A percentile compares a stretch with the other conserved stretches of the same genome.
phyloP scores from a whole-genome alignment of 2,888 invertebrate species.

The Tinea pellionella region DNA sequence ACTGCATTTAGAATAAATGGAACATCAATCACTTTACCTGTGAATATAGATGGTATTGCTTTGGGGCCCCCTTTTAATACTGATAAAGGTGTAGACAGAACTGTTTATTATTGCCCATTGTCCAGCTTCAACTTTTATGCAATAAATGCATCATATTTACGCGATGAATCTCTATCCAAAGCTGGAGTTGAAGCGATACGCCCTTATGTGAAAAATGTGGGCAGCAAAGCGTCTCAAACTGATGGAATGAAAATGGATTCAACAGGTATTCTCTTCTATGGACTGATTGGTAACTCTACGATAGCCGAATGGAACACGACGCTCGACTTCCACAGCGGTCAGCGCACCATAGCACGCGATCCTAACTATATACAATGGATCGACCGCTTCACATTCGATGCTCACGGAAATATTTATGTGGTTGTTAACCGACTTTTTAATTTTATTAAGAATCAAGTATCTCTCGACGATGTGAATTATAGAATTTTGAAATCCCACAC shows the following conservation, averaged over 20 bases:
- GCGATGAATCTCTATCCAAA: slow-evolving; percentile 57
- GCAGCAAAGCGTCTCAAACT: slow-evolving; percentile 74
- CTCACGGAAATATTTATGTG: slow-evolving; percentile 73
- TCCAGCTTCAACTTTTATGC: slow-evolving; percentile 77
- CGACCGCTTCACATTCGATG: slow-evolving; percentile 77
- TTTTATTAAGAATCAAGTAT: slow-evolving; percentile 72
- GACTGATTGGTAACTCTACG: slow-evolving; percentile 75
- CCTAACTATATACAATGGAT: slow-evolving; percentile 78
- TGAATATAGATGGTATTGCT: slow-evolving; percentile 78
- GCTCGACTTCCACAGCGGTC: slow-evolving; percentile 66
- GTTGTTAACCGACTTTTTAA: slow-evolving; percentile 77
- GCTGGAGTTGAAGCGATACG: slow-evolving; percentile 38
- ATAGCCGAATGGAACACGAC: slow-evolving; percentile 78
- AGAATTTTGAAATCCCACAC: slow-evolving; percentile 72
- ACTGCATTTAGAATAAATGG: slow-evolving; percentile 71
- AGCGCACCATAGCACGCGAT: slow-evolving; percentile 75
- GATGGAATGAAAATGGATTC: slow-evolving; percentile 83
- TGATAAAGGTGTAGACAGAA: slow-evolving; percentile 47
- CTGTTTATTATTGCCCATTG: slow-evolving; percentile 76
- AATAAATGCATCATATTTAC: slow-evolving; percentile 71
- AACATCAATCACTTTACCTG: slow-evolving; percentile 64
- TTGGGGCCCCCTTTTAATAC: slow-evolving; percentile 70
- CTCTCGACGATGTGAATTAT: slow-evolving; percentile 72
- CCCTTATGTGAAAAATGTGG: slow-evolving; percentile 70
- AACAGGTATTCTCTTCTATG: slow-evolving; percentile 75